Percentiles rank a stretch among this genome's conserved stretches.
Conservation (phyloP, 1,140 invertebrate genomes). For the Habropoda laboriosa region DNA sequence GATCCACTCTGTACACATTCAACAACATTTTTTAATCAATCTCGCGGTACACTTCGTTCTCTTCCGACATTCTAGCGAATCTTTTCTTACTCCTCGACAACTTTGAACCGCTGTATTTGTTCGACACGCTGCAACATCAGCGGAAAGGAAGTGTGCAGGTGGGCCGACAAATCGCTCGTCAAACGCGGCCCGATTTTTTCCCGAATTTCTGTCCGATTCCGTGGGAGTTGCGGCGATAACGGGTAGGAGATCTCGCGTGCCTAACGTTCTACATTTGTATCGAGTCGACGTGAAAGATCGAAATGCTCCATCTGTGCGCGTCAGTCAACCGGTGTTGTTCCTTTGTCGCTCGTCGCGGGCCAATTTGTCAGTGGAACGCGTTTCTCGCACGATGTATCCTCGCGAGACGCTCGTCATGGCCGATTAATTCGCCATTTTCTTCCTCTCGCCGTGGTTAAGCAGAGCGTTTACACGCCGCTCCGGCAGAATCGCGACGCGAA, state of each 20-base stretch:
- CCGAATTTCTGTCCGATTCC: constrained; percentile 1
- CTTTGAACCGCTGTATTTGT: background rate
- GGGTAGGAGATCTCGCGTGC: background rate
- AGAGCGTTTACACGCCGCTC: background rate
- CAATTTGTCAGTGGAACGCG: constrained; percentile 10
- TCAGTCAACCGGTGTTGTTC: background rate
- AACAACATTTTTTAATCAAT: too few relatives aligned
- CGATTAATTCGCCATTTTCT: constrained; percentile 31
- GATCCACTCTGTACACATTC: too few relatives aligned
- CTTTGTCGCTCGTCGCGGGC: background rate
- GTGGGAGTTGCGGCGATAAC: background rate
- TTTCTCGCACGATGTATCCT: background rate
- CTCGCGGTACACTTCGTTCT: too few relatives aligned
- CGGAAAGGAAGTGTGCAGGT: background rate
- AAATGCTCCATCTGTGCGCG: background rate
- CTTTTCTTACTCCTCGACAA: background rate
- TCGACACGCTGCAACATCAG: background rate
- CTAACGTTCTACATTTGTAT: background rate
- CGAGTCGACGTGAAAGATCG: background rate
- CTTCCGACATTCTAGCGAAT: background rate
- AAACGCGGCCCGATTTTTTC: background rate
- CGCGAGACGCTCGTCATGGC: constrained; percentile 28
- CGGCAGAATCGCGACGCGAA: background rate
- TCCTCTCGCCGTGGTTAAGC: constrained; percentile 12
- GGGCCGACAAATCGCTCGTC: constrained; percentile 4